Evolutionary conservation across 1,140 invertebrate species (phyloP).

Genomic region (Drosophila burlai): DNA sequence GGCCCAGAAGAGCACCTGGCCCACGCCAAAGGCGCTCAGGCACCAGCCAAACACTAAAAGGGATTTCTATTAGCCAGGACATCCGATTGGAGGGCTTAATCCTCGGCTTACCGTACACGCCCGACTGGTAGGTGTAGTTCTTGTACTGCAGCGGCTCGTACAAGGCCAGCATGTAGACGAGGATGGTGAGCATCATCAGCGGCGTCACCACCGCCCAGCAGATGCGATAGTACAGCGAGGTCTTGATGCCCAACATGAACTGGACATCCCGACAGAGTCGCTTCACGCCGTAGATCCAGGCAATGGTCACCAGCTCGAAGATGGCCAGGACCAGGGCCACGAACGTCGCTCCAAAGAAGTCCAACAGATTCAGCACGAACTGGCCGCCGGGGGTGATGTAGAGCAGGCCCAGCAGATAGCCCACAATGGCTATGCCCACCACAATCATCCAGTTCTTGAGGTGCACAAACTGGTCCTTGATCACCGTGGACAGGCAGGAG

Average conservation of each 20-base stretch:
- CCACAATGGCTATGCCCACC: slow-evolving; percentile 86
- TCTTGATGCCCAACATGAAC: slow-evolving; percentile 91
- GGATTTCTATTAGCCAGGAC: slow-evolving; percentile 39
- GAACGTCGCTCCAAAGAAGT: slow-evolving; percentile 93
- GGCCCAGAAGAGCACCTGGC: slow-evolving; percentile 87
- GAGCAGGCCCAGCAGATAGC: slow-evolving; percentile 89
- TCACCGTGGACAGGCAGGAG: slow-evolving; percentile 88
- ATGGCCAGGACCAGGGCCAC: slow-evolving; percentile 91
- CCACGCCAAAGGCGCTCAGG: slow-evolving; percentile 86
- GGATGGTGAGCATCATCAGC: slow-evolving; percentile 88
- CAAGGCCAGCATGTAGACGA: slow-evolving; percentile 88
- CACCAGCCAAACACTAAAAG: slow-evolving; percentile 87
- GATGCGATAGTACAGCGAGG: slow-evolving; percentile 91
- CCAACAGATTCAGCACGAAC: slow-evolving; percentile 93
- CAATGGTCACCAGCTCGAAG: slow-evolving; percentile 90
- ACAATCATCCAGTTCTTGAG: slow-evolving; percentile 87
- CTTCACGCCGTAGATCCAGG: slow-evolving; percentile 92
- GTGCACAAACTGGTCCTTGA: slow-evolving; percentile 90
- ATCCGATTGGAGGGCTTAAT: neutral
- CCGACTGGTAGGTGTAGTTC: slow-evolving; percentile 85
- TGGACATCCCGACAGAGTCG: slow-evolving; percentile 88
- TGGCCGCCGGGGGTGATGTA: slow-evolving; percentile 94
- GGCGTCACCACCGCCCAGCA: slow-evolving; percentile 93
- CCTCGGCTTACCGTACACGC: slow-evolving; percentile 85
- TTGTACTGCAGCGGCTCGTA: slow-evolving; percentile 86